These are phyloP conservation scores for Ferrisia virgata DNA, from an alignment of 2,888 invertebrate species.

Conservation along the genomic window DNA sequence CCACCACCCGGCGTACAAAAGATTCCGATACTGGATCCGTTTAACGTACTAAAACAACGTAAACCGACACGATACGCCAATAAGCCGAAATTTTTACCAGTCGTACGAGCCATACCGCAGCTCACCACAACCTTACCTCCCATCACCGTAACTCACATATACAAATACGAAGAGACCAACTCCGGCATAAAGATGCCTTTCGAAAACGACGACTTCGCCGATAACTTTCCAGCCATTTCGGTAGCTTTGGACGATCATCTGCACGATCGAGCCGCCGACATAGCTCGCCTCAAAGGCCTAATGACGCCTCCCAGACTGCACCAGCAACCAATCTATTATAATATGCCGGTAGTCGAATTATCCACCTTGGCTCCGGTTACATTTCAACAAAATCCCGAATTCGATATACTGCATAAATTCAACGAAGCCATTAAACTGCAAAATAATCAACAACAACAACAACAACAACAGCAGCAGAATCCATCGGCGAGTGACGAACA, in stretches of 20 bases:
- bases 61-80: background rate
- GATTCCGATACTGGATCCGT: constrained; percentile 25
- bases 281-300: background rate
- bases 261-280: background rate
- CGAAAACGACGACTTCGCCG: constrained; percentile 5
- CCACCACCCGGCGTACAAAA: background rate
- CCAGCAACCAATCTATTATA: background rate
- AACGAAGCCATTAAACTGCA: constrained; percentile 31
- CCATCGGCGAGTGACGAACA: background rate
- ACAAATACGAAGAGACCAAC: constrained; percentile 37
- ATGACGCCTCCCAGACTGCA: constrained; percentile 33
- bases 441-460: background rate
- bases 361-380: background rate
- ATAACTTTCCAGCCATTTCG: constrained; percentile 35
- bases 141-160: constrained; percentile 37
- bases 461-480: background rate
- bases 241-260: constrained; percentile 34
- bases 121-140: background rate
- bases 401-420: constrained; percentile 32
- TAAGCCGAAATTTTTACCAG: constrained; percentile 3
- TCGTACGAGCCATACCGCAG: background rate
- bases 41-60: constrained; percentile 15
- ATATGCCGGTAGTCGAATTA: background rate
- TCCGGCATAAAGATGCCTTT: constrained; percentile 35
- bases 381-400: background rate